Conservation (phyloP, 2,113 vertebrate species). For the Mesocricetus auratus region DNA sequence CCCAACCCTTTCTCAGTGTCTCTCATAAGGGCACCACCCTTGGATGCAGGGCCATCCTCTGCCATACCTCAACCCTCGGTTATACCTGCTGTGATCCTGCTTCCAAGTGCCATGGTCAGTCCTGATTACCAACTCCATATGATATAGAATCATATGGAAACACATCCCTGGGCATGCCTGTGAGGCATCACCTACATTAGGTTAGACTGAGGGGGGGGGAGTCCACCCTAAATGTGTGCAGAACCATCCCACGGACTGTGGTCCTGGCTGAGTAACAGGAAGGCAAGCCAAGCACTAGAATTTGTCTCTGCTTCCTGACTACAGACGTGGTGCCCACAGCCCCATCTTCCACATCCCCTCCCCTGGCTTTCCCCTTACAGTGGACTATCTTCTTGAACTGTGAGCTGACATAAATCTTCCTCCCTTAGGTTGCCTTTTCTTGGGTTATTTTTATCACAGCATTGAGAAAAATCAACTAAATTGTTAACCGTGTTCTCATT, state of each 20-base stretch:
- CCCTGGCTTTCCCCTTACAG: background rate
- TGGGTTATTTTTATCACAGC: background rate
- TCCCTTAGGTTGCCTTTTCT: background rate
- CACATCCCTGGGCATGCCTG: background rate
- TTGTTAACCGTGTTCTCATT: background rate
- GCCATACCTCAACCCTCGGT: no score
- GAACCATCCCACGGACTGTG: background rate
- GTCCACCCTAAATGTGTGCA: background rate
- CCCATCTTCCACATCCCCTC: rapidly evolving
- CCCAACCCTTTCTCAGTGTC: background rate
- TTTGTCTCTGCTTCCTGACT: background rate
- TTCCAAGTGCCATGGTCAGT: background rate
- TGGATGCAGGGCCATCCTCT: background rate
- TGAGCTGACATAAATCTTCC: background rate
- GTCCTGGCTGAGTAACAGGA: background rate
- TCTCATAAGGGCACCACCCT: rapidly evolving
- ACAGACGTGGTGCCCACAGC: background rate
- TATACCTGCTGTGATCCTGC: background rate
- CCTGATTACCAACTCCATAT: background rate
- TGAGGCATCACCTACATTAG: background rate
- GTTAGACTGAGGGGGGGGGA: background rate
- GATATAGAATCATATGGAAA: background rate
- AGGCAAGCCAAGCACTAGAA: background rate
- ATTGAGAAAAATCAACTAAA: background rate
- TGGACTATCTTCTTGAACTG: background rate